A percentile compares a stretch with the other conserved stretches of the same genome.
phyloP scores from a whole-genome alignment of 2,888 invertebrate species.

The Bombyx huttoni region DNA sequence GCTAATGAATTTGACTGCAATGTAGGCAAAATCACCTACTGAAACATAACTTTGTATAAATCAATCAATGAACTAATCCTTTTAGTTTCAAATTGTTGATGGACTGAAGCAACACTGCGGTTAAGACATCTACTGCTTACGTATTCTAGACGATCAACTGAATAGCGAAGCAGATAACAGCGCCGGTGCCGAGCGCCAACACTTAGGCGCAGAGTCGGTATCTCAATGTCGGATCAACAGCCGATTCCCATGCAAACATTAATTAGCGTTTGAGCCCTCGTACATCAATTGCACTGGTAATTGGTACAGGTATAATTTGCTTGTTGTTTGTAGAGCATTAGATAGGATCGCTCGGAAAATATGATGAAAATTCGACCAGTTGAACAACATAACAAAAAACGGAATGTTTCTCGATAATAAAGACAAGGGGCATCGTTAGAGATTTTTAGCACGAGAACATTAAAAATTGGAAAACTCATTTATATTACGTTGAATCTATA shows the following conservation, averaged over 20 bases:
- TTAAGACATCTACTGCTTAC: neutral
- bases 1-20: too few relatives aligned
- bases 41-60: too few relatives aligned
- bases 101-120: neutral
- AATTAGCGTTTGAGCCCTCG: neutral
- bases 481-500: too few relatives aligned
- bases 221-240: neutral
- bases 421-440: too few relatives aligned
- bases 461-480: too few relatives aligned
- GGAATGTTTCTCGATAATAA: too few relatives aligned
- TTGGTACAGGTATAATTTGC: neutral
- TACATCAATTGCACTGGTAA: neutral
- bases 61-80: neutral
- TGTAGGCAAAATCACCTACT: too few relatives aligned
- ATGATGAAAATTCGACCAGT: too few relatives aligned
- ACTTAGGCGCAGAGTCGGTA: constrained; percentile 3
- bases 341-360: too few relatives aligned
- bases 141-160: neutral
- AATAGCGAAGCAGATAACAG: constrained; percentile 4
- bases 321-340: too few relatives aligned
- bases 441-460: too few relatives aligned
- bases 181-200: constrained; percentile 1
- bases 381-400: too few relatives aligned
- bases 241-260: neutral
- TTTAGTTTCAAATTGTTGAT: neutral